Base-by-base conservation (phyloP, 2,888 invertebrate genomes). In the Cyclophora albipunctata region DNA sequence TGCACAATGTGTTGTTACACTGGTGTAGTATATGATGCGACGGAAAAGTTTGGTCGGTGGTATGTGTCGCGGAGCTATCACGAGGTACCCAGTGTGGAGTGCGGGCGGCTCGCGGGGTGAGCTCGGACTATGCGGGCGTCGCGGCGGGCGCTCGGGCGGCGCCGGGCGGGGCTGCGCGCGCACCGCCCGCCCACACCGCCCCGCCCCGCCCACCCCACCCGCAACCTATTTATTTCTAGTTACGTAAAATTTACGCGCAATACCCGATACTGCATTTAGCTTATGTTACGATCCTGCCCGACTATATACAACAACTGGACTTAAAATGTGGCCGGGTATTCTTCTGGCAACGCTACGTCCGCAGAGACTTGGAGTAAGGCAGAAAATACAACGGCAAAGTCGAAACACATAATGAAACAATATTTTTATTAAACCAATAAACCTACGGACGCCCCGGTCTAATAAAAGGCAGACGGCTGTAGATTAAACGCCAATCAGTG, bases 181-280 rank as follows among this genome's bases (percentile, higher is more conserved):
- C 84, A 81, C 78, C 74, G 71, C 80, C 42, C 81, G 84, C 86
- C 83, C 84, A 81, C 76, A 75, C 78, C 73, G 42, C 48, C 70
- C 77, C 78, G 84, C 77, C 77, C 87, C 83, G 84, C 85, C 84
- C 84, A 83, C 80, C 84, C 79, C 81, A 84, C 87, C 86, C 86
- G 86, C 88, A 88, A 88, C 88, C 88, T 88, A 87, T 88, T 88
- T 87, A 86, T 87, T 86, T 82, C 85, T 86, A 86, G 88, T 88
- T 88, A 88, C 88, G 88, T 87, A 87, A 87, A 87, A 87, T 87
- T 87, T 87, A 87, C 88, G 86, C 86, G 85, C 83, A 85, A 85
- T 82, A 84, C 80, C 81, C 82, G 73, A 84, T 87, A 85, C 85
- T 85, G 87, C 87, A 84, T 84, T 84, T 75, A 79, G 78, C 82